Base-by-base conservation (phyloP, 2,888 invertebrate species). In the Taenaris catops region DNA sequence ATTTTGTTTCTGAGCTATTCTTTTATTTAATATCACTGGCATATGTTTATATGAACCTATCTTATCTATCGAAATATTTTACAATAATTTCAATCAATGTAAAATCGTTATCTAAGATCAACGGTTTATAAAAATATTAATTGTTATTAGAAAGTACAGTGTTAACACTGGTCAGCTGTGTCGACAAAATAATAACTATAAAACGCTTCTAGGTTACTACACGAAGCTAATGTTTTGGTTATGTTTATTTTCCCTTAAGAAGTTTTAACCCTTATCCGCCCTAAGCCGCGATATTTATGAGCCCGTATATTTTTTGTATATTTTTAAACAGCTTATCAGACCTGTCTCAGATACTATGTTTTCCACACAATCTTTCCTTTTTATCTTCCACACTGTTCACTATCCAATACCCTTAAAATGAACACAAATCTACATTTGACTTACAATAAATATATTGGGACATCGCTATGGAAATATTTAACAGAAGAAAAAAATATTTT, bases 131-230 rank as follows among this genome's bases (percentile, higher is more conserved):
- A n/a, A n/a, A n/a, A n/a, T n/a, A n/a, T n/a, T n/a, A n/a, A n/a
- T n/a, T n/a, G n/a, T n/a, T n/a, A n/a, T n/a, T n/a, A n/a, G n/a
- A n/a, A n/a, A n/a, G n/a, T n/a, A n/a, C n/a, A n/a, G n/a, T n/a
- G n/a, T n/a, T n/a, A n/a, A n/a, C n/a, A n/a, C 70, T 70, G 70
- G 68, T 73, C 73, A 58, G 61, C 71, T 78, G 64, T 64, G 64
- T 65, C 63, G 63, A 63, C 54, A 46, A 53, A 63, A 64, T 51
- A 58, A 67, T 49, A 63, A 71, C 64, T 71, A 70, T 79, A 72
- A 54, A 63, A 56, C 60, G 87, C 87, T 87, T 87, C 66, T 87
- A 87, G 86, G 87, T 74, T 62, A 80, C 63, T 62, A 84, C 84
- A 83, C 79, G 75, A 63, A 68, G 84, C 81, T 83, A 80, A 64